Conservation (phyloP, 2,113 vertebrate genomes). For the Sterrhoptilus dennistouni region DNA sequence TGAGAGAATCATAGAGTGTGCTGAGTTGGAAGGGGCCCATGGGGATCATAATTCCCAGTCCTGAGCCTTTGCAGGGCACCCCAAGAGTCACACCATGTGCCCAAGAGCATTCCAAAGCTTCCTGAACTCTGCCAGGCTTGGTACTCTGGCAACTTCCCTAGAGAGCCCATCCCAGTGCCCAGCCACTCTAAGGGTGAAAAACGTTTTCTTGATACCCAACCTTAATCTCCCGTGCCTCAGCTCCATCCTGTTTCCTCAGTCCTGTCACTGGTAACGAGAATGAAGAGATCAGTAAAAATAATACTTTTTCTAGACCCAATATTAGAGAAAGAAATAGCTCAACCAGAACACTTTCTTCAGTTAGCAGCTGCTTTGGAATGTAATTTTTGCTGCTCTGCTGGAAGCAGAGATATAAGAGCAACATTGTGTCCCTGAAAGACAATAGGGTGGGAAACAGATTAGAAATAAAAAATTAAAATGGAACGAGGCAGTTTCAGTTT, state of each 20-base stretch:
- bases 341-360: not conserved
- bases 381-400: not conserved
- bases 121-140: not conserved
- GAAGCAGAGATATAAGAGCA: not conserved
- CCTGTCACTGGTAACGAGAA: not conserved
- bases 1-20: not conserved
- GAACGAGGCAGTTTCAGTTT: not conserved
- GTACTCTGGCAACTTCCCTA: not conserved
- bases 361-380: not conserved
- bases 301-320: not conserved
- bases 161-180: not conserved
- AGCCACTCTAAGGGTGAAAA: accelerated
- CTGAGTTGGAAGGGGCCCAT: not conserved
- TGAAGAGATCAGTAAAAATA: not conserved
- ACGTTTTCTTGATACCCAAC: not conserved
- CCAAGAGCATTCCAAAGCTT: accelerated
- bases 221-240: not conserved
- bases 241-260: not conserved
- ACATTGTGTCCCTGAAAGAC: not conserved
- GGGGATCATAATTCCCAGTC: not conserved
- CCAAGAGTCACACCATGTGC: not conserved
- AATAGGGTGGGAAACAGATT: not conserved
- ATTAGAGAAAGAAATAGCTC: not conserved
- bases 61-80: not conserved
- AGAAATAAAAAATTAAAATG: not conserved